These are phyloP conservation scores for Enteromius paludinosus DNA, from an alignment of 2,797 vertebrate genomes.

Conservation along the genomic window DNA sequence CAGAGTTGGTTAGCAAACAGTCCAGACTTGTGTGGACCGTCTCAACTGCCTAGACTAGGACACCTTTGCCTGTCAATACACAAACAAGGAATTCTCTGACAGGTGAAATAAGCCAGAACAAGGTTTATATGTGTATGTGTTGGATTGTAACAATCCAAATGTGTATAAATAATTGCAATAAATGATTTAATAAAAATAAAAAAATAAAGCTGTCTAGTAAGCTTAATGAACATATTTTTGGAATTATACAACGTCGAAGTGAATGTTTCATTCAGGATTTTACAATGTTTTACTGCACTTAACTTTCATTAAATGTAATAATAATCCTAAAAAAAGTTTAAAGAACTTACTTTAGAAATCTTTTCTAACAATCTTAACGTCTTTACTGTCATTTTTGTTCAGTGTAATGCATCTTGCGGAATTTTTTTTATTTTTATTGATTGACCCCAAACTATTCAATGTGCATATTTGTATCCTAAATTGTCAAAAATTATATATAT, in stretches of 20 bases:
- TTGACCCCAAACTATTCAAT: neutral
- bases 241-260: neutral
- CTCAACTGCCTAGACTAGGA: conserved; percentile 58
- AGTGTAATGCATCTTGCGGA: neutral
- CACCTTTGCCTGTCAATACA: conserved; percentile 67
- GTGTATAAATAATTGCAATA: neutral
- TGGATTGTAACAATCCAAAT: neutral
- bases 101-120: conserved; percentile 14
- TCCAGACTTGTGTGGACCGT: conserved; percentile 53
- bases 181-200: neutral
- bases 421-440: neutral
- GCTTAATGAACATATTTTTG: neutral
- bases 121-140: conserved; percentile 15
- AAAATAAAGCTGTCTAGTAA: neutral
- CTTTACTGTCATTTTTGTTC: neutral
- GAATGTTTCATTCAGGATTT: neutral
- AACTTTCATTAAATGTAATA: neutral
- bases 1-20: conserved; percentile 58
- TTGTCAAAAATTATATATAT: neutral
- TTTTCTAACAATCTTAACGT: neutral
- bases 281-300: neutral
- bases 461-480: neutral
- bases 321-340: neutral
- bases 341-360: neutral
- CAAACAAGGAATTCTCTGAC: conserved; percentile 70